Evolutionary conservation across 37 sponge, comb jelly and placozoan genomes (phyloP).

Genomic region (Chondrilla cf. caribensis): DNA sequence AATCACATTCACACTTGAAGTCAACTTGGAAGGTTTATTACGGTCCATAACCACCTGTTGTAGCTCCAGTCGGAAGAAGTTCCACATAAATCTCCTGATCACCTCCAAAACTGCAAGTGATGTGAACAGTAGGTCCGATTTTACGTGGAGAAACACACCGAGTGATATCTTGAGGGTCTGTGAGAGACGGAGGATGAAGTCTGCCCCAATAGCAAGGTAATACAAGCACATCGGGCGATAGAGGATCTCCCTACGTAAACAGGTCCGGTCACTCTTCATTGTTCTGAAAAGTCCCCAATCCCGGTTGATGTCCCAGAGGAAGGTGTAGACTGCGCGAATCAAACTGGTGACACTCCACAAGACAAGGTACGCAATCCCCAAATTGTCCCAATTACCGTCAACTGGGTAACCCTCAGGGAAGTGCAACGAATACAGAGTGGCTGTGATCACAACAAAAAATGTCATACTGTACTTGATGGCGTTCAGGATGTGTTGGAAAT

Average conservation of each 20-base stretch:
- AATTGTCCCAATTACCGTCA: neutral
- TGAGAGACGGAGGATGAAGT: constrained; percentile 75
- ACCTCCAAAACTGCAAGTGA: constrained; percentile 58
- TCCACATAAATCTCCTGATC: constrained; percentile 89
- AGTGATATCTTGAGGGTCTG: constrained; percentile 87
- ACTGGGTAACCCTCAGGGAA: neutral
- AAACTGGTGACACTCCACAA: constrained; percentile 55
- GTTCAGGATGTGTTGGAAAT: constrained; percentile 77
- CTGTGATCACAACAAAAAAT: constrained; percentile 78
- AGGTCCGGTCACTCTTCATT: neutral
- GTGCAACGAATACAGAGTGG: constrained; percentile 51
- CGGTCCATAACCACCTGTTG: constrained; percentile 40
- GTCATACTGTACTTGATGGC: constrained; percentile 93
- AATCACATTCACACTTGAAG: no score
- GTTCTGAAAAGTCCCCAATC: constrained; percentile 87
- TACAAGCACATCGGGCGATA: constrained; percentile 64
- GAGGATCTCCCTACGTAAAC: constrained; percentile 52
- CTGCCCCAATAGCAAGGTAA: constrained; percentile 71
- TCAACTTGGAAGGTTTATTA: no score
- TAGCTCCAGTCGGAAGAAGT: constrained; percentile 94
- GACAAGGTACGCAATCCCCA: constrained; percentile 42
- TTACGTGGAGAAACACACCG: constrained; percentile 57
- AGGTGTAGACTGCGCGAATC: constrained; percentile 79
- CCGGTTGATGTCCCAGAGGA: constrained; percentile 87
- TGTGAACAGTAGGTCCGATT: constrained; percentile 76